Percentiles rank a stretch among this genome's conserved stretches.
Conservation (phyloP, 2,888 invertebrate genomes). For the Baccha elongata region DNA sequence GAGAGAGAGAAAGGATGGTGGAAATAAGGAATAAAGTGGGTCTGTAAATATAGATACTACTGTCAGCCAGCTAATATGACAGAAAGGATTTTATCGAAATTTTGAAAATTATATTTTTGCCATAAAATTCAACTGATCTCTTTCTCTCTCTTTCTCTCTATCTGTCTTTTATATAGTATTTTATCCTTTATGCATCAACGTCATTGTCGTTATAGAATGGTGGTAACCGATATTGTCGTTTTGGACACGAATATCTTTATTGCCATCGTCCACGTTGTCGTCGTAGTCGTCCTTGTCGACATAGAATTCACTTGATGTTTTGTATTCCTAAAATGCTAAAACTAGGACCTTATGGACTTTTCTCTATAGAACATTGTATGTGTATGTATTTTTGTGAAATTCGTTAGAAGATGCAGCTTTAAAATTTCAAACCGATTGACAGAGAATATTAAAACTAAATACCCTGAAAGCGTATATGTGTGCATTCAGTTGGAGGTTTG, state of each 20-base stretch:
- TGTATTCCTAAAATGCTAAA: background rate
- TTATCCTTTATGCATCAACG: constrained; percentile 24
- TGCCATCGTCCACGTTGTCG: constrained; percentile 13
- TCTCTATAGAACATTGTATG: background rate
- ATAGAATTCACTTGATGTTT: constrained; percentile 20
- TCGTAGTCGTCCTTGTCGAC: constrained; percentile 16
- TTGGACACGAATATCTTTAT: constrained; percentile 59
- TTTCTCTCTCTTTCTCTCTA: background rate
- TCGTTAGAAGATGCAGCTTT: background rate
- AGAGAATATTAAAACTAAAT: no score
- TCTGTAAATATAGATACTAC: constrained; percentile 55
- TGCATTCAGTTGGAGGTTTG: no score
- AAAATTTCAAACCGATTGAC: no score
- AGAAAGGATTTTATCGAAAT: constrained; percentile 59
- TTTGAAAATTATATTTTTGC: constrained; percentile 54
- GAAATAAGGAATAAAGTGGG: no score
- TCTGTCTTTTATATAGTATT: background rate
- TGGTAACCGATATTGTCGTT: constrained; percentile 53
- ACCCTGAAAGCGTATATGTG: no score
- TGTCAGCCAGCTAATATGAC: constrained; percentile 56
- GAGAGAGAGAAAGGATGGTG: background rate
- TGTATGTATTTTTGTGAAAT: background rate
- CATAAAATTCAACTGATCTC: background rate
- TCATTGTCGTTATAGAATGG: constrained; percentile 8
- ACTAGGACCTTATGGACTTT: constrained; percentile 26